Evolutionary conservation across 2,113 vertebrate genomes (phyloP).

Genomic region (Hippolais icterina): DNA sequence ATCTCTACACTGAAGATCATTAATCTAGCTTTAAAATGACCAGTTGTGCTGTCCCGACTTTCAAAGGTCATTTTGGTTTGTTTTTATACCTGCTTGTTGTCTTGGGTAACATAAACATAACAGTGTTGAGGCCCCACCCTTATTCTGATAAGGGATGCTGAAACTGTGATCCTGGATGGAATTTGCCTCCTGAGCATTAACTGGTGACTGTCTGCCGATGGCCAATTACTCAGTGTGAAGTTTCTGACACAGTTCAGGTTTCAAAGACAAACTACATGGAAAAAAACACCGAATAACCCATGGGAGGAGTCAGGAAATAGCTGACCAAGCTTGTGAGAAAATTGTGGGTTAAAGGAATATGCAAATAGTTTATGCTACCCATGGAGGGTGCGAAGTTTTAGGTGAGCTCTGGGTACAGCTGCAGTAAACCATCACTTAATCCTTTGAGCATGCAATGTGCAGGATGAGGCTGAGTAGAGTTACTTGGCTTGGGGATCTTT

Average conservation of each 20-base stretch:
- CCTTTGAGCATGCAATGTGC: rapidly evolving
- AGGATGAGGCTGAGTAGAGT: not conserved
- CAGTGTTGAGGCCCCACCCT: not conserved
- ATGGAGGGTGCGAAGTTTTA: not conserved
- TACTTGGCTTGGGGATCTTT: not conserved
- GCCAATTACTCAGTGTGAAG: not conserved
- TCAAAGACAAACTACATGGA: not conserved
- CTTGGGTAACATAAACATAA: not conserved
- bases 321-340: not conserved
- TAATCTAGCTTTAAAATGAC: conserved; percentile 18
- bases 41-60: not conserved
- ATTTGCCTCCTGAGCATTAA: not conserved
- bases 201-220: not conserved
- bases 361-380: not conserved
- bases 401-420: rapidly evolving
- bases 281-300: not conserved
- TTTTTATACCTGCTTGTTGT: not conserved
- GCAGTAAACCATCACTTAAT: not conserved
- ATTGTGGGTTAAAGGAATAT: not conserved
- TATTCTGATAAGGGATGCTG: not conserved
- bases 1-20: not conserved
- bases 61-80: not conserved
- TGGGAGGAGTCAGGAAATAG: not conserved
- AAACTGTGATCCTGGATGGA: not conserved
- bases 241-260: not conserved